Base-by-base conservation (phyloP, 2,888 invertebrate species). In the Eupeodes latifasciatus region DNA sequence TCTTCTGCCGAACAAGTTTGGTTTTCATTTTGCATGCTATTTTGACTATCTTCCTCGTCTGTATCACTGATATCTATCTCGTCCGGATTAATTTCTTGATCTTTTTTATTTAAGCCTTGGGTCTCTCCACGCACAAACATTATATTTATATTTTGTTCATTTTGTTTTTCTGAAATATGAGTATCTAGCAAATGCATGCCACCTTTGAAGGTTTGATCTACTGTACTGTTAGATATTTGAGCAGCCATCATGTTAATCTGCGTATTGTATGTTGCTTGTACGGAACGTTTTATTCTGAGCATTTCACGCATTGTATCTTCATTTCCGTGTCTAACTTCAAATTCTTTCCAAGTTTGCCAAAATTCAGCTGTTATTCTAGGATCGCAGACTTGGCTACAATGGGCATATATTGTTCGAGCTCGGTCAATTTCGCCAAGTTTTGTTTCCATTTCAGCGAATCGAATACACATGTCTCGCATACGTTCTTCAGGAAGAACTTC, bases 181-280 rank as follows among this genome's bases (percentile, higher is more conserved):
- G 96, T 97, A 93, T 98, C 98, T 75, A 98, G 93, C 94, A 97
- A 94, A 90, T 97, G 95, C 98, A 98, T 98, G 10, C 97, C 97
- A 94, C 98, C 98, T 91, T 96, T 96, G 90, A 96, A 96, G 47
- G 96, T 96, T 51, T 96, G 96, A 47, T 96, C 96, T 86, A 96
- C 94, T 92, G 96, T 96, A 53, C 96, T 95, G 76, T 95, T 95
- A 27, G 97, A 97, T 97, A 99, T 98, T 94, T 99, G 99, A 0
- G 99, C 98, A 14, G 98, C 98, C 98, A 99, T 99, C 97, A 99
- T 99, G 93, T 99, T 99, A n/a, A 96, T 96, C 94, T 99, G 99
- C 1, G 99, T 99, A 93, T 99, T 99, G 93, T 98, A 99, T 91
- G 98, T 98, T 5, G 99, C 99, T 94, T 99, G 99, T 0, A 99